Percentiles rank a stretch among this genome's conserved stretches.
These are phyloP conservation scores for Eulemur mongoz DNA, from an alignment of 2,797 vertebrate genomes.

Conservation along the genomic window DNA sequence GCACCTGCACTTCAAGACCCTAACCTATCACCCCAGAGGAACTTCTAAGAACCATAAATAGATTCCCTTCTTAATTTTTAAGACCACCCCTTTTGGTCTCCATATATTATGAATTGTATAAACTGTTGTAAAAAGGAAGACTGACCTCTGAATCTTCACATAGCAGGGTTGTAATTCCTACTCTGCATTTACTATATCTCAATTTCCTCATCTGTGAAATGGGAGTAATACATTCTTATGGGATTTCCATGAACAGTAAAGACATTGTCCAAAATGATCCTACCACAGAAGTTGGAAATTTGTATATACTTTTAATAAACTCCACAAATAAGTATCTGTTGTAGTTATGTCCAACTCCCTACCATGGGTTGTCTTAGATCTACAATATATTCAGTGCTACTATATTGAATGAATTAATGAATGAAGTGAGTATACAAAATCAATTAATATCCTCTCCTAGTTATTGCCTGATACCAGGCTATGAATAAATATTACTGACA, in stretches of 20 bases:
- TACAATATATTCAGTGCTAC: not conserved
- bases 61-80: not conserved
- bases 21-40: not conserved
- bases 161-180: not conserved
- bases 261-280: not conserved
- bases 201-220: not conserved
- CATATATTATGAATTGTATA: not conserved
- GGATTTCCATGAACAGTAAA: not conserved
- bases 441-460: not conserved
- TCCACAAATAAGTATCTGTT: not conserved
- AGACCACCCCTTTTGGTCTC: not conserved
- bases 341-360: not conserved
- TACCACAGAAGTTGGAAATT: not conserved
- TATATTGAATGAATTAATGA: not conserved
- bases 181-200: not conserved
- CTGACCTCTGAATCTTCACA: not conserved
- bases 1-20: not conserved
- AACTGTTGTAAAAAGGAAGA: not conserved
- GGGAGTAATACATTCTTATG: not conserved
- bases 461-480: not conserved
- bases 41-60: not conserved
- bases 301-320: not conserved
- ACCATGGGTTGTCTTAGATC: not conserved
- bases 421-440: not conserved
- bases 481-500: not conserved